Base-by-base conservation (phyloP, 1,140 invertebrate genomes). In the Zaprionus capensis region DNA sequence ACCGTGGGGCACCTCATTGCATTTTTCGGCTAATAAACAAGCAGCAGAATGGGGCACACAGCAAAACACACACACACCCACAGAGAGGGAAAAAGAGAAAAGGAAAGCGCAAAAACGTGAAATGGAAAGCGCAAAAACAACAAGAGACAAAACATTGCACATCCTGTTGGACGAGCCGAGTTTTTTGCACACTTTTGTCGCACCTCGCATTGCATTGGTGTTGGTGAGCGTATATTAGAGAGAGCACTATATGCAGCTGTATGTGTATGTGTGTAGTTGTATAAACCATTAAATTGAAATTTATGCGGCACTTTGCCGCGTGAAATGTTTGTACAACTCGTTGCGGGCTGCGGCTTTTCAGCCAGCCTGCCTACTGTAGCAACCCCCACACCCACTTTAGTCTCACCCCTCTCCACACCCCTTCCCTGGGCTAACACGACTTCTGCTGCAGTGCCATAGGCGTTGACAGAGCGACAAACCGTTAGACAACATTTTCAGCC, bases 291-390 rank as follows among this genome's bases (percentile, higher is more conserved):
- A 88, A 88, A 88, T 88, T 88, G 85, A 88, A 88, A 88, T 88
- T 88, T 88, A 88, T 88, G 84, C 84, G 85, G 84, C 85, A 88
- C 85, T 88, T 88, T 88, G 84, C 84, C 85, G 84, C 84, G 84
- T 88, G 84, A 88, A 88, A 88, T 88, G 84, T 88, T 88, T 88
- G 85, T 88, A 88, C 84, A 88, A 88, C 84, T 88, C 84, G 84
- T 88, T 87, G 83, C 81, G 83, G 83, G 84, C 65, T 87, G 84
- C 85, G 81, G 84, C 83, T 87, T 71, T 71, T 76, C 71, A 68
- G 71, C 66, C 68, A 41, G 57, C 62, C 72, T 64, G 57, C 65
- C 44, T 20, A 12, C 46, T 12, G n/a, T 49, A 11, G 4, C 17
- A 24, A 17, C 55, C 63, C 12, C 28, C 28, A 20, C 49, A 20